Conservation (phyloP, 1,140 invertebrate genomes). For the Ganaspis sp. region DNA sequence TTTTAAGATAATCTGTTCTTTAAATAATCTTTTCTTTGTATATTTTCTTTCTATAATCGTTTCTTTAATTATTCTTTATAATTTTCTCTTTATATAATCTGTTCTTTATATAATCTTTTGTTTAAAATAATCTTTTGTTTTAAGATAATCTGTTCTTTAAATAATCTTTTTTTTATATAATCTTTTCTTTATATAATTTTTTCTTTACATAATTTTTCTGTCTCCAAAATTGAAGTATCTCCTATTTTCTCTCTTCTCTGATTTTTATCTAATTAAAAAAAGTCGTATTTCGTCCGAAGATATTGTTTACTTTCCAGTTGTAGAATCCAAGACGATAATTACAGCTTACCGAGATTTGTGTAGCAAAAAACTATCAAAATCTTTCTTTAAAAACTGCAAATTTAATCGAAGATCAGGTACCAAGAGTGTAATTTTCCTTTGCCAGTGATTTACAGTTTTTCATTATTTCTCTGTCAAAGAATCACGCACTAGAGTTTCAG, state of each 20-base stretch:
- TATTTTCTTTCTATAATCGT: too few relatives aligned
- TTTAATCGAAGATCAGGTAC: slow-evolving; percentile 13
- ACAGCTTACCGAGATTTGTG: neutral
- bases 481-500: neutral
- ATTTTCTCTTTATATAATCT: too few relatives aligned
- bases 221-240: too few relatives aligned
- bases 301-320: slow-evolving; percentile 8
- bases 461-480: neutral
- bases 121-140: too few relatives aligned
- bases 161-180: too few relatives aligned
- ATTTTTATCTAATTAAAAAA: neutral
- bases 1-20: too few relatives aligned
- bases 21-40: too few relatives aligned
- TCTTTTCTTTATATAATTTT: too few relatives aligned
- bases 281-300: neutral
- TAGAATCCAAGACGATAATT: slow-evolving; percentile 10
- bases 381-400: neutral
- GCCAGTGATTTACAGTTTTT: neutral
- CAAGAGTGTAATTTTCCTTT: neutral
- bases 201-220: too few relatives aligned
- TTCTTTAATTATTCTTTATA: too few relatives aligned
- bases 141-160: too few relatives aligned
- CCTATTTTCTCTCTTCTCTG: neutral
- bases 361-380: neutral
- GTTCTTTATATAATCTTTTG: too few relatives aligned